Conservation (phyloP, 2,888 invertebrate species). For the Smittia aterrima region DNA sequence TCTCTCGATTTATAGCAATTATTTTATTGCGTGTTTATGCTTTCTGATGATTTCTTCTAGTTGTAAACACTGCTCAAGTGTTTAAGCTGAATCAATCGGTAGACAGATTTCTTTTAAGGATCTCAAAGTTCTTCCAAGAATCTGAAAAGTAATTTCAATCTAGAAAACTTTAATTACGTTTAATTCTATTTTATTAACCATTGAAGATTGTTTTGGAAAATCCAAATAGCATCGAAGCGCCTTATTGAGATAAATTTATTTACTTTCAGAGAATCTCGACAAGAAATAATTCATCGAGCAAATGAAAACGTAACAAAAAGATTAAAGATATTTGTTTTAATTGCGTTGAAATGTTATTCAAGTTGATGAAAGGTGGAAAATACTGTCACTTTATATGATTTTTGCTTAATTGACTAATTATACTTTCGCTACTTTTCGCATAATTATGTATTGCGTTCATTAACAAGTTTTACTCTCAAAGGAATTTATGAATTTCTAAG, state of each 20-base stretch:
- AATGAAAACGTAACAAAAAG: conserved; percentile 9
- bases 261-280: too few species aligned
- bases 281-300: neutral
- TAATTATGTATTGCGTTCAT: neutral
- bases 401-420: conserved; percentile 17
- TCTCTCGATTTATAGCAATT: conserved; percentile 40
- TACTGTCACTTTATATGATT: neutral
- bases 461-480: neutral
- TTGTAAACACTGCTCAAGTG: neutral
- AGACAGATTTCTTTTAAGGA: too few species aligned
- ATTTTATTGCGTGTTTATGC: conserved; percentile 36
- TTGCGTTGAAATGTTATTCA: conserved; percentile 1
- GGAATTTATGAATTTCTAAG: neutral
- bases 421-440: neutral
- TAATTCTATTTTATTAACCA: too few species aligned
- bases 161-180: too few species aligned
- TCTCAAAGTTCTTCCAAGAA: too few species aligned
- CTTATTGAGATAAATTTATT: too few species aligned
- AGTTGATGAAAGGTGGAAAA: neutral
- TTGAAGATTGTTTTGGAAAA: too few species aligned
- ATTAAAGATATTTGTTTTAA: neutral
- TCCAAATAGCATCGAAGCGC: too few species aligned
- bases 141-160: too few species aligned
- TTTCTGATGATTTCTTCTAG: neutral
- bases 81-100: too few species aligned